These are phyloP conservation scores for Ceratina australensis DNA, from an alignment of 1,140 invertebrate species.

Conservation along the genomic window DNA sequence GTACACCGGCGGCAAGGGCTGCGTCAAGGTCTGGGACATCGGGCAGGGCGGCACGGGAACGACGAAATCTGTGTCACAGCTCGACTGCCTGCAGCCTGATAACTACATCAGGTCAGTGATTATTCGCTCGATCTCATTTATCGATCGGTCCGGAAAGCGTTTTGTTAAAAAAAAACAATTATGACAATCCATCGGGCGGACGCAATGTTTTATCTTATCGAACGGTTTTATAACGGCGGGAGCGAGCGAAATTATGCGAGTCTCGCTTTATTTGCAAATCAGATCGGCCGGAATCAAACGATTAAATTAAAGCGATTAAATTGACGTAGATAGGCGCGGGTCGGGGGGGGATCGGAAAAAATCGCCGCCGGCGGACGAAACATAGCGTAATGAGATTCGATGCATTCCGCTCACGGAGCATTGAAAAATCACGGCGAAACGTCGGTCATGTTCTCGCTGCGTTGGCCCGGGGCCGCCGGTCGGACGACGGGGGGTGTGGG, in stretches of 20 bases:
- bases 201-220: neutral
- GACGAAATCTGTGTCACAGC: constrained; percentile 88
- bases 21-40: constrained; percentile 93
- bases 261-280: neutral
- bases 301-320: neutral
- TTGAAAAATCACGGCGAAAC: constrained; percentile 28
- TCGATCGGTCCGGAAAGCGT: too few species aligned
- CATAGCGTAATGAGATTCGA: neutral
- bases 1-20: constrained; percentile 94
- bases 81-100: constrained; percentile 92
- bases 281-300: neutral
- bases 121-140: too few species aligned
- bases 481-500: too few species aligned
- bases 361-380: neutral
- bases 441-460: neutral
- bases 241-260: neutral
- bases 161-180: neutral
- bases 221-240: neutral
- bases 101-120: constrained; percentile 94
- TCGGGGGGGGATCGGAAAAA: neutral
- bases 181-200: neutral
- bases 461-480: too few species aligned
- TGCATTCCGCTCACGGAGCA: constrained; percentile 25
- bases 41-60: constrained; percentile 83
- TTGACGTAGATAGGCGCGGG: neutral